Conservation (phyloP, 2,888 invertebrate species). For the Acleris laterana region DNA sequence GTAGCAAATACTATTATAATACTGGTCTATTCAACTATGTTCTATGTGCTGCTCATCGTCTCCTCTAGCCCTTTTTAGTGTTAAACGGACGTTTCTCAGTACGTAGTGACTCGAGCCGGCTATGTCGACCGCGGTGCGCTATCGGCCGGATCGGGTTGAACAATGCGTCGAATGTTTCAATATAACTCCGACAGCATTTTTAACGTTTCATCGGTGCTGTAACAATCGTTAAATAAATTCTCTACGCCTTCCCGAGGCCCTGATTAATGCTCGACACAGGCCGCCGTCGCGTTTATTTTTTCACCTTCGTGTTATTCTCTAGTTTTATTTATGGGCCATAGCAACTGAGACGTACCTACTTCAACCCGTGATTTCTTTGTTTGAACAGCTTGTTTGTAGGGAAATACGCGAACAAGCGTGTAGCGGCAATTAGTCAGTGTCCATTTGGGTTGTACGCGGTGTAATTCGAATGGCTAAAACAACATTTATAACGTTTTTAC, state of each 20-base stretch:
- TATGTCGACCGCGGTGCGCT: conserved; percentile 74
- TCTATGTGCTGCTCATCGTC: not conserved
- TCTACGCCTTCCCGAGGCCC: conserved; percentile 81
- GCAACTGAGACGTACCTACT: conserved; percentile 49
- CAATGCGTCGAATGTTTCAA: conserved; percentile 83
- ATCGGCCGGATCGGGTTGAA: conserved; percentile 77
- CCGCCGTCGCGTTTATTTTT: conserved; percentile 75
- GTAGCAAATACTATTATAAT: too few relatives aligned
- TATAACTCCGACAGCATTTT: conserved; percentile 82
- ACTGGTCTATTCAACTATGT: too few relatives aligned
- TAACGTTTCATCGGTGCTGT: conserved; percentile 82
- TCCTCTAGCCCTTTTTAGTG: not conserved
- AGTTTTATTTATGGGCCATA: conserved; percentile 74
- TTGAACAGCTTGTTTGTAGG: conserved; percentile 20
- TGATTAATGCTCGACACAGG: conserved; percentile 82
- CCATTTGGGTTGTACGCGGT: conserved; percentile 3
- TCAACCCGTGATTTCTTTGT: conserved; percentile 46
- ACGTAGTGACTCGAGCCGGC: conserved; percentile 8
- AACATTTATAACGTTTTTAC: not conserved
- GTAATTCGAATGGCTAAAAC: conserved; percentile 7
- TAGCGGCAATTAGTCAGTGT: conserved; percentile 17
- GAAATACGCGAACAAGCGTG: conserved; percentile 18
- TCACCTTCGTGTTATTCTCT: conserved; percentile 73
- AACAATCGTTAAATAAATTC: conserved; percentile 84
- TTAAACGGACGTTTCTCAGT: not conserved